Percentiles rank a stretch among this genome's conserved stretches.
These are phyloP conservation scores for Cynopterus sphinx DNA, from an alignment of 2,797 vertebrate genomes.

Conservation along the genomic window DNA sequence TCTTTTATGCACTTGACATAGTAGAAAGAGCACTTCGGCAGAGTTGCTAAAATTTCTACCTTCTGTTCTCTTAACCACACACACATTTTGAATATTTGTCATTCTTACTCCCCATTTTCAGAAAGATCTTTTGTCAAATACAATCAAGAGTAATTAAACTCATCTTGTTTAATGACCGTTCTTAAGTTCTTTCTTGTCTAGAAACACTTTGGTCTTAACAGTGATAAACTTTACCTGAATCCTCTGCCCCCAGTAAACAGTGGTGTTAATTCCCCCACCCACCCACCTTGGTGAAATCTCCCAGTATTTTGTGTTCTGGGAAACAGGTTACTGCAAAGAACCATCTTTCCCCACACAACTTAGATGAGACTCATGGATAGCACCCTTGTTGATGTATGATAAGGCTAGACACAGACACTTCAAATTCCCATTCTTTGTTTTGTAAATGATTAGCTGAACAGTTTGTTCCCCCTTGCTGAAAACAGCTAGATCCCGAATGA, in stretches of 20 bases:
- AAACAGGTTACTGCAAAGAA: background rate
- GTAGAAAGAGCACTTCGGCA: background rate
- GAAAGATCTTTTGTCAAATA: background rate
- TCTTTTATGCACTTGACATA: background rate
- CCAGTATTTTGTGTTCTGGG: background rate
- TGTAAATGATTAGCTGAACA: background rate
- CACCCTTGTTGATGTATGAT: background rate
- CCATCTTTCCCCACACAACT: background rate
- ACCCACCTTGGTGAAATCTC: background rate
- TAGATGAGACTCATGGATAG: background rate
- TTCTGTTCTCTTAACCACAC: background rate
- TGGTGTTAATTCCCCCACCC: background rate
- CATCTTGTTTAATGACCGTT: background rate
- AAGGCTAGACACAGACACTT: background rate
- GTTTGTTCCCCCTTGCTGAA: fast-evolving
- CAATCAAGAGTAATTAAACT: background rate
- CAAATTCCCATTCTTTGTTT: background rate
- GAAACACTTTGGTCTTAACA: background rate
- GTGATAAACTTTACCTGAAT: background rate
- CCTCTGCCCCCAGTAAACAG: background rate
- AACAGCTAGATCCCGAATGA: background rate
- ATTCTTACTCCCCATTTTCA: background rate
- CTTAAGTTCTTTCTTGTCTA: background rate
- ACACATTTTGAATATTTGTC: background rate
- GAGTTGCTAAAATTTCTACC: background rate